Evolutionary conservation across 2,113 vertebrate genomes (phyloP), one percentile per base, ranked within the genome.

Genomic region (Sitta europaea): DNA sequence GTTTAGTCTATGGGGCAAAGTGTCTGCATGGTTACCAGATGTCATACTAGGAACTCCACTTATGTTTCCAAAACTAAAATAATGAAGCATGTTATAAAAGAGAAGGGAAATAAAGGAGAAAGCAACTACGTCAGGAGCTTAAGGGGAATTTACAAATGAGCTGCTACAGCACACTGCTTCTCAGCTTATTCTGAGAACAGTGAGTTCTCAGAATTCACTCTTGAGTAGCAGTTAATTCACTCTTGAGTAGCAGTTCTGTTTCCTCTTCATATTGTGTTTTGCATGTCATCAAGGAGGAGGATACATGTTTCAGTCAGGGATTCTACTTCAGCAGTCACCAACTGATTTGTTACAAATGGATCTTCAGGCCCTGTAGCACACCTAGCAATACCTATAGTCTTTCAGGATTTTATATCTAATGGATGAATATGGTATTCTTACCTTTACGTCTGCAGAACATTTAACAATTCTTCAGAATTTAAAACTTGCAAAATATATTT

Each of bases 231-330:
- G 42, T 42, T 12, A 6, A 42, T 42, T 42, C 42, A 42, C 42
- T 35, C 19, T 40, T 23, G 51, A 51, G 28, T 29, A 28, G 21
- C 61, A 74, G 27, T 13, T 82, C 11, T 43, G 20, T 40, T 78
- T 63, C 21, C 43, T 62, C 14, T 72, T 57, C 4, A 6, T 6
- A 3, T 31, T 27, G 20, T 35, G 19, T 53, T 53, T 96, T 67
- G 67, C 5, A 11, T 35, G 18, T 19, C 12, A 7, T 9, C 8
- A 6, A 10, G 25, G 53, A 84, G 18, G 33, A 90, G 31, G 36
- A 48, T 7, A 20, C 1, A 0, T 33, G 16, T 72, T 67, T 59
- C 42, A 40, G 3, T 43, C 28, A 5, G 16, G n/a, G 33, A 47
- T 74, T 78, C 40, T 91, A 45, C 43, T 28, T 80, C 71, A 74